phyloP scores from a whole-genome alignment of 2,113 vertebrate species.

The Phylloscopus whistleri region DNA sequence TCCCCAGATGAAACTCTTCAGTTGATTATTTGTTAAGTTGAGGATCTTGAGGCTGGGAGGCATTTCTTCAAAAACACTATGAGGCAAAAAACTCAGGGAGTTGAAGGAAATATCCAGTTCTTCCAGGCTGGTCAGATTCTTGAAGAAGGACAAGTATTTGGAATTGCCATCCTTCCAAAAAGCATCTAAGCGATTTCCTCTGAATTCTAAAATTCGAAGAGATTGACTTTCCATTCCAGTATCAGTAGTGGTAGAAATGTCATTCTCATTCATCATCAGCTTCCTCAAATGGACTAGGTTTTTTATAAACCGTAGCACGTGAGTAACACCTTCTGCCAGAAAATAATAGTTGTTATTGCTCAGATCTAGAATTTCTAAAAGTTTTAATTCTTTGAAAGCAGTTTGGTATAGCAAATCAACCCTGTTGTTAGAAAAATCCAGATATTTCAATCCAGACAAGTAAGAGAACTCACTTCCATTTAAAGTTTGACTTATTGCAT shows the following conservation, averaged over 20 bases:
- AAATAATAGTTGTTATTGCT: slow-evolving; percentile 92
- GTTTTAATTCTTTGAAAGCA: slow-evolving; percentile 83
- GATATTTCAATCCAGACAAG: slow-evolving; percentile 81
- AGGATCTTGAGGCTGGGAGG: slow-evolving; percentile 80
- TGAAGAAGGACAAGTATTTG: slow-evolving; percentile 82
- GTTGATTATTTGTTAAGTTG: slow-evolving; percentile 75
- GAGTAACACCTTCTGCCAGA: slow-evolving; percentile 88
- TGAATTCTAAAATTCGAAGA: slow-evolving; percentile 85
- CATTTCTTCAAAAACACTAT: slow-evolving; percentile 71
- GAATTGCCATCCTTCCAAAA: slow-evolving; percentile 87
- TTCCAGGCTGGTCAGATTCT: slow-evolving; percentile 76
- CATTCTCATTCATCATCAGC: slow-evolving; percentile 89
- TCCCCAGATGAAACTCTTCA: slow-evolving; percentile 81
- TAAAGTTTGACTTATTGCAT: slow-evolving; percentile 90
- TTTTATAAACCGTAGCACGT: slow-evolving; percentile 84
- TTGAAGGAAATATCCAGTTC: slow-evolving; percentile 89
- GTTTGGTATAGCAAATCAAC: slow-evolving; percentile 84
- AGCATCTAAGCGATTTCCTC: slow-evolving; percentile 85
- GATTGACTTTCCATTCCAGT: slow-evolving; percentile 84
- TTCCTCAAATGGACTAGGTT: slow-evolving; percentile 76
- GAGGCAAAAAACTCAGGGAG: slow-evolving; percentile 80
- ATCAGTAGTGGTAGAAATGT: slow-evolving; percentile 85
- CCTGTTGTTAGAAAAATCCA: slow-evolving; percentile 91
- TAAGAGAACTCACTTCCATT: slow-evolving; percentile 86
- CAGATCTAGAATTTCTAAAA: slow-evolving; percentile 85